A percentile compares a stretch with the other conserved stretches of the same genome.
phyloP scores from a whole-genome alignment of 1,140 invertebrate genomes.

The Drosophila grimshawi region DNA sequence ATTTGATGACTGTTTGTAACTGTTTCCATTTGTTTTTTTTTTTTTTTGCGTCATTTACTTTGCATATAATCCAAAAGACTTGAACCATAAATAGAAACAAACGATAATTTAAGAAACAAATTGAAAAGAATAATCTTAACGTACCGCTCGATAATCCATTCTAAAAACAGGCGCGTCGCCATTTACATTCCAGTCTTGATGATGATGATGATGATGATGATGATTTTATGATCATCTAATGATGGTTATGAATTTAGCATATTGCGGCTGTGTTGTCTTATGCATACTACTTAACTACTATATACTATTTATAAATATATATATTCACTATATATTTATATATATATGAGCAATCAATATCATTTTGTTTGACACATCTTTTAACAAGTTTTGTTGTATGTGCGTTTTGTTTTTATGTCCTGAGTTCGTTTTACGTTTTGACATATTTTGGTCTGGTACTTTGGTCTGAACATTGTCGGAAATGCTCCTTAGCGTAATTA shows the following conservation, averaged over 20 bases:
- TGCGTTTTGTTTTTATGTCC: slow-evolving; percentile 68
- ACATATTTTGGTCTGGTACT: slow-evolving; percentile 65
- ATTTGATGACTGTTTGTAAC: slow-evolving; percentile 69
- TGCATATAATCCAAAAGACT: slow-evolving; percentile 61
- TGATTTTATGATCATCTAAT: slow-evolving; percentile 56
- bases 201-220: slow-evolving; percentile 59
- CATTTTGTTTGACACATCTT: slow-evolving; percentile 49
- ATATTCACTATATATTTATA: slow-evolving; percentile 58
- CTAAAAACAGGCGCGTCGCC: slow-evolving; percentile 48
- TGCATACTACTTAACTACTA: slow-evolving; percentile 67
- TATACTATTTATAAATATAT: slow-evolving; percentile 53
- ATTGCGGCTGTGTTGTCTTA: slow-evolving; percentile 82
- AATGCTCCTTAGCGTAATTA: slow-evolving; percentile 76
- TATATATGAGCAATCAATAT: slow-evolving; percentile 38
- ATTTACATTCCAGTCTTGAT: slow-evolving; percentile 72
- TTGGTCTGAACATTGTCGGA: slow-evolving; percentile 79
- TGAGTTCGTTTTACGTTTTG: slow-evolving; percentile 66
- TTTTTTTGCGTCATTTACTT: slow-evolving; percentile 43
- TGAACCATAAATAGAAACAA: slow-evolving; percentile 47
- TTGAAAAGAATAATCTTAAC: slow-evolving; percentile 34
- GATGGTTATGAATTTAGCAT: slow-evolving; percentile 76
- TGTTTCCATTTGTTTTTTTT: slow-evolving; percentile 39
- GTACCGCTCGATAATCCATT: slow-evolving; percentile 44
- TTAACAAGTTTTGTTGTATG: slow-evolving; percentile 75
- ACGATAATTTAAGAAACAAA: slow-evolving; percentile 28